Conservation (phyloP, 2,888 invertebrate genomes). For the Mesorhabditis sp. region DNA sequence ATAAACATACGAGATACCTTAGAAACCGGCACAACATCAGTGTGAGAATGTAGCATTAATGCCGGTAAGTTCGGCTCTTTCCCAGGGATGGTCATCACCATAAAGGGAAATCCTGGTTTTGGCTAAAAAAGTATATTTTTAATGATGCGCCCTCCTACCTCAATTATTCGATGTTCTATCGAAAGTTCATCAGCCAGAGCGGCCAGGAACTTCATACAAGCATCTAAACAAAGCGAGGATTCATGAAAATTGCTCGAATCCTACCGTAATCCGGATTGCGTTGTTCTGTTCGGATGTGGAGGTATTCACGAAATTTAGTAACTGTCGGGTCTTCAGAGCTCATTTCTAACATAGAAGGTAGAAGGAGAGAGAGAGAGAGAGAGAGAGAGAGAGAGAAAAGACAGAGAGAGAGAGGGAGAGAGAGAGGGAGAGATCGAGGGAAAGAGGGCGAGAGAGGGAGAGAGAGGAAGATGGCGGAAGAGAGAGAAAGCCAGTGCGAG, state of each 20-base stretch:
- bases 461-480: no score
- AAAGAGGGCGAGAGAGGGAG: no score
- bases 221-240: not conserved
- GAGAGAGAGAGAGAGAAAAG: no score
- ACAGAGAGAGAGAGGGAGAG: no score
- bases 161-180: not conserved
- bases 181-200: not conserved
- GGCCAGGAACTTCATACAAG: not conserved
- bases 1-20: not conserved
- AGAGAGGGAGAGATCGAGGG: no score
- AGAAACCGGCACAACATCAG: conserved; percentile 4
- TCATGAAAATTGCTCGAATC: not conserved
- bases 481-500: no score
- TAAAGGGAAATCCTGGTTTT: not conserved
- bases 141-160: not conserved
- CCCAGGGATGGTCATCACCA: conserved; percentile 5
- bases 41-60: not conserved
- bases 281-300: not conserved
- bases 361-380: no score
- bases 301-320: not conserved
- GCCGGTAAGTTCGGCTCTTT: not conserved
- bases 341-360: not conserved
- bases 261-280: not conserved
- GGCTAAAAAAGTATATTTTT: not conserved
- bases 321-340: not conserved